A percentile compares a stretch with the other conserved stretches of the same genome.
Evolutionary conservation across 2,888 invertebrate genomes (phyloP).

Genomic region (Sarcophaga rosellei): DNA sequence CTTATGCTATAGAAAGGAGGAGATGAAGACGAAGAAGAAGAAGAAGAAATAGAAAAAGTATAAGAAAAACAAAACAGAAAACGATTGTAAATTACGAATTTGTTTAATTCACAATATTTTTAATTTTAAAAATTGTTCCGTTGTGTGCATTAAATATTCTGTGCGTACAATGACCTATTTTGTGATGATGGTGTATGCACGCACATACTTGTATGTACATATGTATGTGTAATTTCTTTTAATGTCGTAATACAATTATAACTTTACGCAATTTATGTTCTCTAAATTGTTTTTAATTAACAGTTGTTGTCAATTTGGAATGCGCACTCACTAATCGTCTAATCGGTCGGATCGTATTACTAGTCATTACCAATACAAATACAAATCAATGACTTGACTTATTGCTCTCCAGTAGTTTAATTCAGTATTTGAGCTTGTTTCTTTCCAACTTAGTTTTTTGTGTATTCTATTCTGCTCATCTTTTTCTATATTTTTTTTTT

Average conservation of each 20-base stretch:
- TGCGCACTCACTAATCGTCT: neutral
- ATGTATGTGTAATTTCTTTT: neutral
- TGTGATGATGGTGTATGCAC: neutral
- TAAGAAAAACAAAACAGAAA: neutral
- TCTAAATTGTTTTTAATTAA: constrained; percentile 67
- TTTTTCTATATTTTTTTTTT: too few relatives aligned
- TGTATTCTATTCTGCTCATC: too few relatives aligned
- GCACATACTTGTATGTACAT: neutral
- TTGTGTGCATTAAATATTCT: neutral
- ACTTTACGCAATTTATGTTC: constrained; percentile 64
- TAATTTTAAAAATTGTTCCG: neutral
- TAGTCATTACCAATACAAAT: neutral
- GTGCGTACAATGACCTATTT: constrained; percentile 48
- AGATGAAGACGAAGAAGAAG: neutral
- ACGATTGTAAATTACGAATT: neutral
- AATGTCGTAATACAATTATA: constrained; percentile 41
- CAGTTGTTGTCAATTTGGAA: neutral
- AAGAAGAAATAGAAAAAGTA: too few relatives aligned
- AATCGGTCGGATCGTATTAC: constrained; percentile 21
- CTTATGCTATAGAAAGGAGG: neutral
- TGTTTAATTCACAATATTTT: neutral
- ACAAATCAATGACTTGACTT: constrained; percentile 20
- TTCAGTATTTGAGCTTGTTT: neutral
- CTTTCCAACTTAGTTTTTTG: too few relatives aligned
- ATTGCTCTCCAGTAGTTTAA: neutral